Conservation (phyloP, 2,888 invertebrate species). For the Rhamnusium bicolor region DNA sequence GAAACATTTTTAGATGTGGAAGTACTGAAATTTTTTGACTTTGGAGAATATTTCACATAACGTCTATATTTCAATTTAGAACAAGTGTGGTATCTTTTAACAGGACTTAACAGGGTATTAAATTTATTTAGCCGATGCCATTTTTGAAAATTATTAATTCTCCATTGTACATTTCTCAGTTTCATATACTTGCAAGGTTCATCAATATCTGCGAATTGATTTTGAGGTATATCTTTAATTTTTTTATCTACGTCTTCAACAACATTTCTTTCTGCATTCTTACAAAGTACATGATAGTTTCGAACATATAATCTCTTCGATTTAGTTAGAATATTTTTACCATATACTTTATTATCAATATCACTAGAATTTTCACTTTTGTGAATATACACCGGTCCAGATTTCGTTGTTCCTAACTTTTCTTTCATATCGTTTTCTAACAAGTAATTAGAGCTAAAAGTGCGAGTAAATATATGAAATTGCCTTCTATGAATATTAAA, state of each 20-base stretch:
- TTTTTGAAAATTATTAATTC: constrained; percentile 47
- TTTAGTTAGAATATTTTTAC: not conserved
- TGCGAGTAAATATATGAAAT: not conserved
- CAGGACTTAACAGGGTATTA: not conserved
- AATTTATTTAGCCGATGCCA: constrained; percentile 44
- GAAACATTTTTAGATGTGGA: not conserved
- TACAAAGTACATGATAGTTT: constrained; percentile 46
- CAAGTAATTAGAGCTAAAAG: not conserved
- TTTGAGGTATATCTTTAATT: constrained; percentile 28
- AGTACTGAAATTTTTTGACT: constrained; percentile 24
- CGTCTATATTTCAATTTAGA: constrained; percentile 35
- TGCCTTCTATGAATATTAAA: constrained; percentile 10
- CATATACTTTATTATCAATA: too few species aligned
- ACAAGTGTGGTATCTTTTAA: constrained; percentile 42
- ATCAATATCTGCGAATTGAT: constrained; percentile 32
- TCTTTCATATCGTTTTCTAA: not conserved
- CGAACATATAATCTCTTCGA: constrained; percentile 24
- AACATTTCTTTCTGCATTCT: constrained; percentile 36
- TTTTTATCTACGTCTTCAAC: constrained; percentile 23
- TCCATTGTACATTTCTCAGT: constrained; percentile 45
- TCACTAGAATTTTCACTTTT: too few species aligned
- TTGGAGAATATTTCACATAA: not conserved
- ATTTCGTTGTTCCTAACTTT: not conserved
- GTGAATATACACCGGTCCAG: not conserved
- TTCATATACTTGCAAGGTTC: constrained; percentile 38